Percentiles rank a stretch among this genome's conserved stretches.
Evolutionary conservation across 1,140 invertebrate species (phyloP).

Genomic region (Triops cancriformis): DNA sequence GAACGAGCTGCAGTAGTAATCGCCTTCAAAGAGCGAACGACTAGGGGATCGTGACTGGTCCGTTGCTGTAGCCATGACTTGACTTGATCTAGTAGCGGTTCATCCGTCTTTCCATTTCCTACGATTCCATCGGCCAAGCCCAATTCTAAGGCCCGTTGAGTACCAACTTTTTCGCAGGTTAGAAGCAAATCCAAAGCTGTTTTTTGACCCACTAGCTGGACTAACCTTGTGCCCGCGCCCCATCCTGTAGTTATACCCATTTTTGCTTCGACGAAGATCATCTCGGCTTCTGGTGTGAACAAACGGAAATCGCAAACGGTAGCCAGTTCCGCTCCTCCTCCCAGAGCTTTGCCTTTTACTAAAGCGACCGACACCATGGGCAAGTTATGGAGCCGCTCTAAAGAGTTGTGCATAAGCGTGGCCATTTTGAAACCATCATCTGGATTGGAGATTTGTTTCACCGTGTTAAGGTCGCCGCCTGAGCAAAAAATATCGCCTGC

Average conservation of each 20-base stretch:
- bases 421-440: slow-evolving; percentile 44
- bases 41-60: no score
- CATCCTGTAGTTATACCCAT: slow-evolving; percentile 52
- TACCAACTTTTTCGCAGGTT: slow-evolving; percentile 38
- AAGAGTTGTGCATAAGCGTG: slow-evolving; percentile 45
- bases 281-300: slow-evolving; percentile 39
- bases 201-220: slow-evolving; percentile 40
- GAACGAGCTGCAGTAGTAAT: no score
- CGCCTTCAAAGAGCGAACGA: no score
- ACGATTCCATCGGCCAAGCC: slow-evolving; percentile 40
- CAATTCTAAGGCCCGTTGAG: slow-evolving; percentile 38
- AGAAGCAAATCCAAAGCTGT: slow-evolving; percentile 44
- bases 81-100: no score
- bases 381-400: slow-evolving; percentile 42
- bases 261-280: slow-evolving; percentile 50
- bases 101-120: slow-evolving; percentile 27
- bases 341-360: slow-evolving; percentile 48
- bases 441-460: slow-evolving; percentile 37
- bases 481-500: slow-evolving; percentile 48
- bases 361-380: slow-evolving; percentile 47
- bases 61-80: no score
- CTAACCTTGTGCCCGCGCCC: slow-evolving; percentile 46
- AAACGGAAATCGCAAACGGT: slow-evolving; percentile 50
- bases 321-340: slow-evolving; percentile 52
- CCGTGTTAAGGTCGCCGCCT: slow-evolving; percentile 49